Conservation (phyloP, 2,797 vertebrate genomes). For the Poecilia wingei region DNA sequence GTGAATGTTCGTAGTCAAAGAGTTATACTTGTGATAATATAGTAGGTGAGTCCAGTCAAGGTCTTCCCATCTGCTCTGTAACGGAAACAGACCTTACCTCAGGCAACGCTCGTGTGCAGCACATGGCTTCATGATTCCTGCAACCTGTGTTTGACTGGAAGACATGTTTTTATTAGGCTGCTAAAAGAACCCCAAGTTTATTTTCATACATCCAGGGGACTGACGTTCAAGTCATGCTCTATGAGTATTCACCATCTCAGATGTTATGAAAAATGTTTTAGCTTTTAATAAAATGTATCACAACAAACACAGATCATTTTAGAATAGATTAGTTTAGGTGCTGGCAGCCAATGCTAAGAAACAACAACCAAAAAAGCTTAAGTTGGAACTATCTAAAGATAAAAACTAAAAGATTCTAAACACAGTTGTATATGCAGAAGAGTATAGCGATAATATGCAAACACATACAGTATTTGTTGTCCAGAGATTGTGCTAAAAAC, state of each 20-base stretch:
- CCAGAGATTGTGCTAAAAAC: background rate
- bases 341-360: background rate
- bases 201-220: background rate
- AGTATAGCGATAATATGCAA: background rate
- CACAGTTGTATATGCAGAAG: no score
- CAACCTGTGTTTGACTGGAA: constrained; percentile 3
- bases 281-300: background rate
- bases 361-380: no score
- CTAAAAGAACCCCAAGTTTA: background rate
- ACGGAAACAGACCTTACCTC: background rate
- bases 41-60: background rate
- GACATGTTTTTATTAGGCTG: constrained; percentile 1
- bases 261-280: background rate
- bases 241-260: background rate
- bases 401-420: no score
- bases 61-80: background rate
- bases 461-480: background rate
- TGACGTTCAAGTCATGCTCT: background rate
- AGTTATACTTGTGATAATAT: background rate
- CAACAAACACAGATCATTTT: background rate
- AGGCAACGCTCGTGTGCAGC: background rate
- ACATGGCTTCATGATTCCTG: background rate
- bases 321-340: background rate
- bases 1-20: background rate
- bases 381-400: no score